phyloP scores from a whole-genome alignment of 1,140 invertebrate genomes.

The Physella acuta region DNA sequence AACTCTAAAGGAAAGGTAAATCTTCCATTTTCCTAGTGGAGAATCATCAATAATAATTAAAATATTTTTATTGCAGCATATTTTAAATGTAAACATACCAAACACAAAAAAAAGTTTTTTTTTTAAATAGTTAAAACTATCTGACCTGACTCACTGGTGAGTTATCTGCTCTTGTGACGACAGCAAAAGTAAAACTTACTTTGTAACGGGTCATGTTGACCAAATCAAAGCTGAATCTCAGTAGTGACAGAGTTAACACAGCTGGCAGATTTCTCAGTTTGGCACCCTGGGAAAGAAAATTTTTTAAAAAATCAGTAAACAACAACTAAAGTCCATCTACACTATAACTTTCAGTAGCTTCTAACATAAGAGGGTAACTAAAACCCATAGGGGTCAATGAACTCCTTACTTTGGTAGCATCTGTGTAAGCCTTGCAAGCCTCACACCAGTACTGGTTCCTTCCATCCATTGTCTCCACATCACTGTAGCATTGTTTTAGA shows the following conservation, averaged over 20 bases:
- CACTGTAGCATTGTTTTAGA: slow-evolving; percentile 37
- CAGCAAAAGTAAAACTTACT: too few species aligned
- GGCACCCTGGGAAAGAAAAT: slow-evolving; percentile 47
- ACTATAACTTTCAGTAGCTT: too few species aligned
- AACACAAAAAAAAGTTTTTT: too few species aligned
- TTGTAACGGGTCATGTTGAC: slow-evolving; percentile 51
- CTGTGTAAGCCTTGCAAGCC: slow-evolving; percentile 50
- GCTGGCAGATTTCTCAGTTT: slow-evolving; percentile 52
- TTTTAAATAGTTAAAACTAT: too few species aligned
- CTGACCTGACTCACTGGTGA: too few species aligned
- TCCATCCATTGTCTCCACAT: slow-evolving; percentile 50
- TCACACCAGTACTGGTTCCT: slow-evolving; percentile 56
- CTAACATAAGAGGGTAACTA: too few species aligned
- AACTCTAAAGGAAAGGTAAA: slow-evolving; percentile 53
- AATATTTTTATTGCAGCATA: too few species aligned
- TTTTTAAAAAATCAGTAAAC: not conserved
- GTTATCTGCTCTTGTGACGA: too few species aligned
- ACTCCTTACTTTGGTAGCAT: slow-evolving; percentile 58
- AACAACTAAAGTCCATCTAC: too few species aligned
- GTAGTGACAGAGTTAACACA: slow-evolving; percentile 54
- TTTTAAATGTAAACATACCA: too few species aligned
- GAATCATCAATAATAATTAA: too few species aligned
- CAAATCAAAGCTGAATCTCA: slow-evolving; percentile 57
- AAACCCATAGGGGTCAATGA: too few species aligned
- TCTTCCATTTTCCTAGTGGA: slow-evolving; percentile 25